Conservation (phyloP, 2,113 vertebrate genomes). For the Rhinolophus ferrumequinum region DNA sequence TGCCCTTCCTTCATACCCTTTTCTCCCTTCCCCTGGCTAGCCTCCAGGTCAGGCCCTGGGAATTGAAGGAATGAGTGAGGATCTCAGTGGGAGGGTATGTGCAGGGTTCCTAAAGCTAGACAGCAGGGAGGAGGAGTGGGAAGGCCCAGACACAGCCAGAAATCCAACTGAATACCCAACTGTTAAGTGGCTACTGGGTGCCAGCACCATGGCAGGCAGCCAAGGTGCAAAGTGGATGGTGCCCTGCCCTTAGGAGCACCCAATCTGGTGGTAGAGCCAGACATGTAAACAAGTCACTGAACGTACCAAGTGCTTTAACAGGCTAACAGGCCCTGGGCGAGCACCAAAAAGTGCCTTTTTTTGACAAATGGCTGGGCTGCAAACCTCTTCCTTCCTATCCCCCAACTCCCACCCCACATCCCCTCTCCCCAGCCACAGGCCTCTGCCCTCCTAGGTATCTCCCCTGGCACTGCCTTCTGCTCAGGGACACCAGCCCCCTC, state of each 20-base stretch:
- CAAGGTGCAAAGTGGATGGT: background rate
- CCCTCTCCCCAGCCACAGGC: background rate
- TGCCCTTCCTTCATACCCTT: background rate
- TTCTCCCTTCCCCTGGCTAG: background rate
- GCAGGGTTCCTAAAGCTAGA: background rate
- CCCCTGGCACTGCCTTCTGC: background rate
- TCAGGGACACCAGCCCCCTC: background rate
- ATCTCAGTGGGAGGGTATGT: background rate
- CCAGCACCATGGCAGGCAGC: background rate
- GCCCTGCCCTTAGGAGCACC: conserved; percentile 32
- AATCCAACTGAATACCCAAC: background rate
- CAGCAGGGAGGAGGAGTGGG: background rate
- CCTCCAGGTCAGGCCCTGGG: background rate
- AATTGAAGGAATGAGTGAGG: conserved; percentile 6
- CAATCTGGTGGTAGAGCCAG: background rate
- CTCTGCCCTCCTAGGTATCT: conserved; percentile 7
- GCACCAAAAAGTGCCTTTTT: background rate
- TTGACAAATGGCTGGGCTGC: conserved; percentile 35
- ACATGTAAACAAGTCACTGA: conserved; percentile 51
- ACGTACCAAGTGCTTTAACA: background rate
- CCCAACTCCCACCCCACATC: background rate
- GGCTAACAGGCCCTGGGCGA: background rate
- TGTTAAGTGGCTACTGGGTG: background rate
- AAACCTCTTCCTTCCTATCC: background rate
- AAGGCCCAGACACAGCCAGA: background rate